These are phyloP conservation scores for Etia nguti DNA, from an alignment of 2,113 vertebrate genomes.

Conservation along the genomic window DNA sequence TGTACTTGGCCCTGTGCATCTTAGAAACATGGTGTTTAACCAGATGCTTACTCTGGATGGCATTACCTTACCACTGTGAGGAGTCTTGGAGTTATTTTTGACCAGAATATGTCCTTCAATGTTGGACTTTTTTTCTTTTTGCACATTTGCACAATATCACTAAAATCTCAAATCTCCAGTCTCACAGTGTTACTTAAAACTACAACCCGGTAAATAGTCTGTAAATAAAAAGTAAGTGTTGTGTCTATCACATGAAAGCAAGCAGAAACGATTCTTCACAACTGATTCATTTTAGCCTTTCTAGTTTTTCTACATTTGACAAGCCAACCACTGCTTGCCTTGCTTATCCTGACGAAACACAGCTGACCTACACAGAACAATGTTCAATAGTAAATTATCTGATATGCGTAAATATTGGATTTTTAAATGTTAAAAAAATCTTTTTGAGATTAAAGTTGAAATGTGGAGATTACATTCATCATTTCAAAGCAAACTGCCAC, in stretches of 20 bases:
- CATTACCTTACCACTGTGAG: background rate
- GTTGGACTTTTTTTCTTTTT: background rate
- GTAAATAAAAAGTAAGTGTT: background rate
- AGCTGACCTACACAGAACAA: too few species aligned
- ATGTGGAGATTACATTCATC: too few species aligned
- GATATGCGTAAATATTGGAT: too few species aligned
- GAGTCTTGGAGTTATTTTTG: background rate
- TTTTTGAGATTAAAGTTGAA: too few species aligned
- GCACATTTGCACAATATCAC: background rate
- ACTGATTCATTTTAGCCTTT: background rate
- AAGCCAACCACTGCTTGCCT: too few species aligned
- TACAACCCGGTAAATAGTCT: background rate
- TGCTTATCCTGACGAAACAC: too few species aligned
- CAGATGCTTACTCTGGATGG: background rate
- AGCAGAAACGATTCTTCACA: background rate
- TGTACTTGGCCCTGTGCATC: background rate
- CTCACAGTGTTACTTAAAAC: background rate
- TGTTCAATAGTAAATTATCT: too few species aligned
- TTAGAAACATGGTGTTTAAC: background rate
- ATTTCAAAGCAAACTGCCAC: too few species aligned
- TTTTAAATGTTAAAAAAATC: too few species aligned
- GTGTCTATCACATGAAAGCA: background rate
- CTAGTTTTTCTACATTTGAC: too few species aligned
- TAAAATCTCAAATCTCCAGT: background rate
- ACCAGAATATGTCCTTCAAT: background rate